These are phyloP conservation scores for Ephestia elutella DNA, from an alignment of 1,140 invertebrate genomes.

Conservation along the genomic window DNA sequence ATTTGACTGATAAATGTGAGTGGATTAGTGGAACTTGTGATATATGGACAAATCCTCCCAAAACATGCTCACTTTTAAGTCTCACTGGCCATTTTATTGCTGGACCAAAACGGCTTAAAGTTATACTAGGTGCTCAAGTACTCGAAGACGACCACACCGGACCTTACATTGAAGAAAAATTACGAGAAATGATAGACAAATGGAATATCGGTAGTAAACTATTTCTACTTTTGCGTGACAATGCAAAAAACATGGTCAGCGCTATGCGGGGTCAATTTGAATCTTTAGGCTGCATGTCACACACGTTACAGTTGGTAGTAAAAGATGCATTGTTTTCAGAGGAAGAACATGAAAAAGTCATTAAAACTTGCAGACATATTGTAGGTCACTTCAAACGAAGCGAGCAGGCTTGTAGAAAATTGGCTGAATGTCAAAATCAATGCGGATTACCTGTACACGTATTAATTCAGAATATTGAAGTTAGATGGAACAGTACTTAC, in stretches of 20 bases:
- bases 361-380: conserved; percentile 33
- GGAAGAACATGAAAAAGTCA: conserved; percentile 15
- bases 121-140: conserved; percentile 30
- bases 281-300: conserved; percentile 34
- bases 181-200: conserved; percentile 29
- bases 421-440: conserved; percentile 35
- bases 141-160: conserved; percentile 33
- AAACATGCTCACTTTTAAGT: too few relatives aligned
- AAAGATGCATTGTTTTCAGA: conserved; percentile 35
- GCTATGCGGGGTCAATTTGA: conserved; percentile 29
- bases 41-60: too few relatives aligned
- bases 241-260: conserved; percentile 27
- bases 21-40: too few relatives aligned
- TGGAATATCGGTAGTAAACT: conserved; percentile 25
- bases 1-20: too few relatives aligned
- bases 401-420: conserved; percentile 30
- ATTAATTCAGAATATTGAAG: conserved; percentile 39
- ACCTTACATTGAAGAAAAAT: conserved; percentile 34
- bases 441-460: conserved; percentile 27
- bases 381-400: conserved; percentile 37
- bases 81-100: too few relatives aligned
- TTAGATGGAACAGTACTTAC: conserved; percentile 38
- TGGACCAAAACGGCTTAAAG: too few relatives aligned
- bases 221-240: conserved; percentile 35
- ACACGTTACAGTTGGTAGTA: conserved; percentile 33